Conservation (phyloP, 2,113 vertebrate genomes). For the Prunella fulvescens region DNA sequence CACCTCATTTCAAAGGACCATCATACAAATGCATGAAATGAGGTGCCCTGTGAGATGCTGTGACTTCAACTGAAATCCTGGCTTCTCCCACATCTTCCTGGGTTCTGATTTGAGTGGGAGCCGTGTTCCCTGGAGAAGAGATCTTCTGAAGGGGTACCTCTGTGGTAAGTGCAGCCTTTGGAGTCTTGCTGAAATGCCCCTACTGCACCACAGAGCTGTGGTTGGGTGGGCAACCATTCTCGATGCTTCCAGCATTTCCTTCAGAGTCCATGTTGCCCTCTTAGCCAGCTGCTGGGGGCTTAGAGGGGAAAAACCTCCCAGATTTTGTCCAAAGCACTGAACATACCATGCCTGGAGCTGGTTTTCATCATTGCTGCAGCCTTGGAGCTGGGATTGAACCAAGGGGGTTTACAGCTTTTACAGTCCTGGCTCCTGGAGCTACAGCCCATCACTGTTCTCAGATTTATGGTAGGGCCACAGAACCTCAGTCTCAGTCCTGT, state of each 20-base stretch:
- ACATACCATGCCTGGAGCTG: not conserved
- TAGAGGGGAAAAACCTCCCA: not conserved
- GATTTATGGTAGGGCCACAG: not conserved
- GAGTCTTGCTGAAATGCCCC: not conserved
- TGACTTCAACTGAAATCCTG: not conserved
- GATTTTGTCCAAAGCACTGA: not conserved
- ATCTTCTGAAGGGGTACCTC: not conserved
- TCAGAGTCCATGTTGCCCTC: not conserved
- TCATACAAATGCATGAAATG: not conserved
- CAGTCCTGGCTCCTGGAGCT: not conserved
- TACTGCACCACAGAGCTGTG: not conserved
- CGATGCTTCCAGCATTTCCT: not conserved
- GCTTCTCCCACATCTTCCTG: not conserved
- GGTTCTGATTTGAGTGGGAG: not conserved
- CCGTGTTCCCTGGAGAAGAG: not conserved
- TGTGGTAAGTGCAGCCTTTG: not conserved
- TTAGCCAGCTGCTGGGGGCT: not conserved
- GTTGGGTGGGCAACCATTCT: fast-evolving
- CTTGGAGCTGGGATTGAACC: not conserved
- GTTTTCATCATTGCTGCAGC: not conserved
- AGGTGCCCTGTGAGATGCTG: not conserved
- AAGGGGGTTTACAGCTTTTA: not conserved
- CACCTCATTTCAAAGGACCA: not conserved
- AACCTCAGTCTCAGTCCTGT: not conserved
- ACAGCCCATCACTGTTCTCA: not conserved